Evolutionary conservation across 2,113 vertebrate genomes (phyloP), one percentile per base, ranked within the genome.

Genomic region (Paralichthys olivaceus): DNA sequence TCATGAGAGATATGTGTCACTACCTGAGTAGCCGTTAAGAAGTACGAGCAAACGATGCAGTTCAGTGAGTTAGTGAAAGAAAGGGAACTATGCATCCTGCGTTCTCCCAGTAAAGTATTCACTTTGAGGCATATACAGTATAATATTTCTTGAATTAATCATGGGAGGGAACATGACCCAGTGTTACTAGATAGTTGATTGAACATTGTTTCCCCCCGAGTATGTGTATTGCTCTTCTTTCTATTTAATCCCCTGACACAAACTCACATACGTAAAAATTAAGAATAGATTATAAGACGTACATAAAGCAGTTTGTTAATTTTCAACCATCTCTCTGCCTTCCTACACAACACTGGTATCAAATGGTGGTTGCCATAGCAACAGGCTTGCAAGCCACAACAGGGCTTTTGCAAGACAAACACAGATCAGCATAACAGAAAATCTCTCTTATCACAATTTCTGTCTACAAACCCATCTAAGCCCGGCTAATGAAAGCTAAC

Each of bases 281-380:
- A 65, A 83, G 81, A 89, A 86, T 81, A 89, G 80, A 91, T 86
- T 81, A 90, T 81, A 78, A 83, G 83, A 83, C 82, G 84, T 77
- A 74, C 79, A 90, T 79, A 79, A 83, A 86, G 84, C 86, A 74
- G 77, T 92, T 91, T 89, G 89, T 85, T 90, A 91, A 93, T 94
- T 90, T 91, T 84, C 87, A 81, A 80, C 84, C 88, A 85, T 91
- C 85, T 91, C 83, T 90, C 86, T 84, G 90, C 89, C 92, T 91
- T 93, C 93, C 92, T 95, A 94, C 93, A 93, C 93, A 93, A 89
- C 85, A 81, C 79, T 87, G 89, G 85, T 90, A 91, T 94, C 93
- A 91, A 94, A 94, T 89, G 85, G 70, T 81, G 90, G 94, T 95
- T 93, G 91, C 89, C 92, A 93, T 95, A 68, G 94, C 91, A 94